Evolutionary conservation across 2,888 invertebrate species (phyloP), one percentile per base, ranked within the genome.

Genomic region (Clepsis dumicolana): DNA sequence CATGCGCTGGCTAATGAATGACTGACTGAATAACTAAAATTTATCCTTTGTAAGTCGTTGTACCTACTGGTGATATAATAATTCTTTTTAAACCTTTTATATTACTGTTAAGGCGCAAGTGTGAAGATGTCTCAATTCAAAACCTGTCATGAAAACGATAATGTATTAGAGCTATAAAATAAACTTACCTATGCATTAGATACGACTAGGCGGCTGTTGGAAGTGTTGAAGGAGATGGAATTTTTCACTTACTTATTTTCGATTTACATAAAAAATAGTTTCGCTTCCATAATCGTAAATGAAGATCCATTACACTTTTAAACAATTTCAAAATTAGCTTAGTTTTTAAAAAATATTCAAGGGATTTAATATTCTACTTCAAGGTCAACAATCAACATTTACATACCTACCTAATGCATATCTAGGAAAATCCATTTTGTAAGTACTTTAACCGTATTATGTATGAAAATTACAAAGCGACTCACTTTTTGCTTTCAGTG

Each of bases 91-190:
- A 27, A 0, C n/a, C 27, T 25, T 53, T 53, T 53, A 53, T 53
- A n/a, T 27, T 5, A n/a, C 25, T n/a, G n/a, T 25, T 53, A 53
- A n/a, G 10, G 25, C n/a, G 27, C 27, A 53, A 16, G 53, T 25
- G 27, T 53, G 27, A 53, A 27, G 21, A 53, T 16, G 18, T 18
- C 48, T n/a, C 54, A n/a, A 21, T 64, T 25, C 53, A 29, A 64
- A 64, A 64, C 10, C 18, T 64, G 44, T 48, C 64, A 56, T 29
- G 25, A 57, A 57, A 65, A 65, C 57, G 65, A 50, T 65, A 65
- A 65, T 65, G 64, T 35, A 57, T 14, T 27, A 35, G 35, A 24
- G 64, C 25, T 24, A 38, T 65, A 65, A 65, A 65, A 48, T 24
- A 21, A 16, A 14, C 25, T 25, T 25, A n/a, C 18, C 21, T 24